phyloP scores from a whole-genome alignment of 2,113 vertebrate species.

The Glareola pratincola region DNA sequence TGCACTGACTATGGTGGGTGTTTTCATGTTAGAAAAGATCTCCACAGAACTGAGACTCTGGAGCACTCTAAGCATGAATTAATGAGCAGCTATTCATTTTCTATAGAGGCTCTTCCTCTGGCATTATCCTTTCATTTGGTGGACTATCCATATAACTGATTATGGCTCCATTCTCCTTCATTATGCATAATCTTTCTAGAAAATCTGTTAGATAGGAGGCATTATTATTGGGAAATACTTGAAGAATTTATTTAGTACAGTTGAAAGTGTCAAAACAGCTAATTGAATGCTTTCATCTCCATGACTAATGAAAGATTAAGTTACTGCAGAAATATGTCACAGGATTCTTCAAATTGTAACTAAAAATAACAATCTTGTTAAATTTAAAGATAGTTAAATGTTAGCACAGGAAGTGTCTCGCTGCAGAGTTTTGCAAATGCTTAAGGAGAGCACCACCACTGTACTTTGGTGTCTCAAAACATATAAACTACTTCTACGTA shows the following conservation, averaged over 20 bases:
- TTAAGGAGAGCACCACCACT: background rate
- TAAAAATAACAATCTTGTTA: constrained; percentile 23
- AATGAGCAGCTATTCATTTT: background rate
- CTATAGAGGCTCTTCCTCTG: background rate
- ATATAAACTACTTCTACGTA: background rate
- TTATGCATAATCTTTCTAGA: background rate
- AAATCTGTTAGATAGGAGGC: background rate
- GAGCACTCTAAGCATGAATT: background rate
- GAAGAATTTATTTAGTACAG: constrained; percentile 1
- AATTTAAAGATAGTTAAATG: background rate
- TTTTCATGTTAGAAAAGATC: background rate
- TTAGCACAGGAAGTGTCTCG: background rate
- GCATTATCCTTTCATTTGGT: background rate
- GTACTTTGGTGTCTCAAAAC: background rate
- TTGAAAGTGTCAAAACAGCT: constrained; percentile 44
- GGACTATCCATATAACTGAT: background rate
- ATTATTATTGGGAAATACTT: background rate
- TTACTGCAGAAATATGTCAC: constrained; percentile 20
- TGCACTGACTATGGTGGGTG: background rate
- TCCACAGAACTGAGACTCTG: background rate
- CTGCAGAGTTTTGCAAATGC: background rate
- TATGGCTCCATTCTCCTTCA: background rate
- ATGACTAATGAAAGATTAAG: constrained; percentile 40
- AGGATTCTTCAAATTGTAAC: background rate
- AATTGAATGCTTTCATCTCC: constrained; percentile 27